Evolutionary conservation across 35 echinoderm and acorn worm species (phyloP).

Genomic region (Stichopus chloronotus): DNA sequence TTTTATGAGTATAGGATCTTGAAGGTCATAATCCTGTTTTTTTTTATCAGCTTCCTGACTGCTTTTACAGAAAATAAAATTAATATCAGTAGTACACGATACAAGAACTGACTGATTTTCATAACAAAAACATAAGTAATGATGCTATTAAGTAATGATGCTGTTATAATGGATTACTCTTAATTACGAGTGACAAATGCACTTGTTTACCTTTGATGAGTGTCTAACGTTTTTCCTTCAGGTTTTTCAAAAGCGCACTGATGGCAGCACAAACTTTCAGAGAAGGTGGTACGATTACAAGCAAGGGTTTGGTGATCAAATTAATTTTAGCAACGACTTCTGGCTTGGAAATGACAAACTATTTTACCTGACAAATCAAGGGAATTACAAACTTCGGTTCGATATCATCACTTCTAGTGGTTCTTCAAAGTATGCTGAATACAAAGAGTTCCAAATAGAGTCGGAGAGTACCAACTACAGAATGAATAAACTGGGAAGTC

Average conservation of each 20-base stretch:
- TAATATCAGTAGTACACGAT: no score
- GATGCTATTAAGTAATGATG: no score
- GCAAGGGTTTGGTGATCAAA: background rate
- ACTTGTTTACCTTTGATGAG: no score
- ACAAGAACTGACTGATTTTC: no score
- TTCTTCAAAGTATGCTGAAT: background rate
- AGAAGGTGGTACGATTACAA: background rate
- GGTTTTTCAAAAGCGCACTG: conserved; percentile 12
- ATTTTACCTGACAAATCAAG: background rate
- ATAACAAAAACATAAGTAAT: no score
- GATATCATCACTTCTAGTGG: background rate
- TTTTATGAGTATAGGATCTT: no score
- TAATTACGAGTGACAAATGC: no score
- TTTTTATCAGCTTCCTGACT: no score
- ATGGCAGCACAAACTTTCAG: background rate
- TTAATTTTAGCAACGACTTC: background rate
- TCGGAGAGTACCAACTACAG: background rate
- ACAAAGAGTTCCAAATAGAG: no score
- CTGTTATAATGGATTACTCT: no score
- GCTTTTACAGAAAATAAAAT: no score
- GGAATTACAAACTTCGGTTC: background rate
- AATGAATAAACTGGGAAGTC: background rate
- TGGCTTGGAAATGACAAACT: conserved; percentile 42
- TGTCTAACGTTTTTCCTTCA: background rate
- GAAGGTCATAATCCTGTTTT: no score